Evolutionary conservation across 30 jellyfish, hydroid and myxozoan species (phyloP), one percentile per base, ranked within the genome.

Genomic region (Catostylus mosaicus): DNA sequence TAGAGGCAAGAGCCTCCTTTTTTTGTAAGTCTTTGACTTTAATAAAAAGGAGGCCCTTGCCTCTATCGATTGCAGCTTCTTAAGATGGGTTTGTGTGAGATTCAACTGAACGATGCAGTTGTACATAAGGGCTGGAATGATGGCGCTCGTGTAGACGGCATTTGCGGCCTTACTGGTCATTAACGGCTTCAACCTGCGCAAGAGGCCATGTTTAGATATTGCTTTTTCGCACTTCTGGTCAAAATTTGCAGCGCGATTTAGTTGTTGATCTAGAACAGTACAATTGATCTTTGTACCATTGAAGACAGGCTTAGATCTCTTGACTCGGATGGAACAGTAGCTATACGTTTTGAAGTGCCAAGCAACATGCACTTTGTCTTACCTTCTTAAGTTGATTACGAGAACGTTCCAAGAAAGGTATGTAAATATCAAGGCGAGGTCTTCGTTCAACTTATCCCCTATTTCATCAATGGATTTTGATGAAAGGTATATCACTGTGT

Each of bases 51-150:
- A 59, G 68, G 87, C 87, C 46, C 87, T 81, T 76, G 74, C 86
- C 64, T 87, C 86, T 29, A 87, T 14, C 86, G 75, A 75, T 50
- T 63, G 36, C 37, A 77, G 87, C 43, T 75, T 64, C 68, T 46
- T 69, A 7, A 32, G 51, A 67, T 73, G 84, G 78, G 89, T 85
- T 65, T 65, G 23, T 19, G 84, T 73, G 72, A 75, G 89, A 74
- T 63, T 65, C 65, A 77, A 31, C 35, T 87, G 82, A 20, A 87
- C 90, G 45, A 68, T 87, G 82, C 90, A 86, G 90, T 75, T 86
- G 85, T 86, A 86, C 22, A 9, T 86, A 23, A 86, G 68, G 78
- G 90, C 77, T 86, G 90, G 84, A 60, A 76, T 37, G 87, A 87
- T 77, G 31, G 77, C 71, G 67, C 91, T 31, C 75, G 62, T 77